Percentiles rank a stretch among this genome's conserved stretches.
Evolutionary conservation across 2,888 invertebrate species (phyloP).

Genomic region (Erannis defoliaria): DNA sequence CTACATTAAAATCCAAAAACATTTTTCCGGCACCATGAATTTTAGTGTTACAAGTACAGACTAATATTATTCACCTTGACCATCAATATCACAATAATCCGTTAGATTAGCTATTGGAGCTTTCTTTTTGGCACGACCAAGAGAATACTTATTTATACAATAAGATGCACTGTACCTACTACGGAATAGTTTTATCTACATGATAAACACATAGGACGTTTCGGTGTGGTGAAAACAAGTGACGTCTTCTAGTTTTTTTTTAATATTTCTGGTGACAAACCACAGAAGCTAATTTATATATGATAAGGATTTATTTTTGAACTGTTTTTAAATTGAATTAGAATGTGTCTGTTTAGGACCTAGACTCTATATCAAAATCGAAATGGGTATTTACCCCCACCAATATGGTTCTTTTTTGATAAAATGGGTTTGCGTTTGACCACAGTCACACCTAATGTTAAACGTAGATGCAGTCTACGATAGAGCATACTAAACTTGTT

Average conservation of each 20-base stretch:
- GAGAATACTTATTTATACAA: background rate
- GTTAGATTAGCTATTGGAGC: conserved; percentile 17
- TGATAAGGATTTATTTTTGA: background rate
- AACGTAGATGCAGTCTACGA: no score
- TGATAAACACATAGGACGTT: background rate
- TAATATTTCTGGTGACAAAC: background rate
- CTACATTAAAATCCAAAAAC: background rate
- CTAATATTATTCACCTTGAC: background rate
- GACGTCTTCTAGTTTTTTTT: background rate
- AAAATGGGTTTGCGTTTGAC: no score
- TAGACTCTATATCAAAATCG: no score
- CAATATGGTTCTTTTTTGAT: no score
- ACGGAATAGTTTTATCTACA: background rate
- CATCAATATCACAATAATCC: conserved; percentile 37
- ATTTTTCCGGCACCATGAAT: background rate
- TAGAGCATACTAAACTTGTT: no score
- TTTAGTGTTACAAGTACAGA: background rate
- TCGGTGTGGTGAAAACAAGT: background rate
- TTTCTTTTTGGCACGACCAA: conserved; percentile 3
- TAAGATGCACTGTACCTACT: background rate
- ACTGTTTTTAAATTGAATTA: no score
- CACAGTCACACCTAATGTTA: no score
- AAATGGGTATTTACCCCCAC: no score
- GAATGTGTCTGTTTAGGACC: no score
- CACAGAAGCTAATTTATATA: background rate